A percentile compares a stretch with the other conserved stretches of the same genome.
phyloP scores from a whole-genome alignment of 2,888 invertebrate genomes.

The Alviniconcha strummeri region DNA sequence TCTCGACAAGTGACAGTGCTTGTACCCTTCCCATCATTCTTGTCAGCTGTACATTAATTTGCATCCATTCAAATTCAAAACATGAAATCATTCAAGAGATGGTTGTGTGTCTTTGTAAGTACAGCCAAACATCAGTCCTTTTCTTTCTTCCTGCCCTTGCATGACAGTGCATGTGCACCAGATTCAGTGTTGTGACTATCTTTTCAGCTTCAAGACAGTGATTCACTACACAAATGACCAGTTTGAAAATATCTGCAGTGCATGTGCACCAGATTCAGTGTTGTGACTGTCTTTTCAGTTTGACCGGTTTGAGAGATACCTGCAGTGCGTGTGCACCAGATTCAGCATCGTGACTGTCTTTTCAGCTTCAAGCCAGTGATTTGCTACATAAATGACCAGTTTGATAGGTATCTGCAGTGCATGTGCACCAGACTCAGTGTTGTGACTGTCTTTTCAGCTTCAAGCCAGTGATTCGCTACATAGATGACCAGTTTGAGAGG shows the following conservation, averaged over 20 bases:
- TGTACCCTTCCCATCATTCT: too few species aligned
- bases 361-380: slow-evolving; percentile 89
- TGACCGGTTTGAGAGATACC: background rate
- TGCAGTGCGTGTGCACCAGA: too few species aligned
- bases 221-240: slow-evolving; percentile 76
- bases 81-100: too few species aligned
- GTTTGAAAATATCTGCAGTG: too few species aligned
- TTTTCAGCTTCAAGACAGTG: slow-evolving; percentile 89
- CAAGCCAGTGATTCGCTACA: slow-evolving; percentile 94
- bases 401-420: slow-evolving; percentile 73
- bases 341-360: background rate
- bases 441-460: slow-evolving; percentile 79
- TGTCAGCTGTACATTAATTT: too few species aligned
- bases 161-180: slow-evolving; percentile 40
- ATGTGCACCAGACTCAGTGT: too few species aligned
- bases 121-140: too few species aligned
- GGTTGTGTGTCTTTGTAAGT: too few species aligned
- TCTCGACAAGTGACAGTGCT: too few species aligned
- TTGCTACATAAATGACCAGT: slow-evolving; percentile 87
- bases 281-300: background rate
- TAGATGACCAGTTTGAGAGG: slow-evolving; percentile 93
- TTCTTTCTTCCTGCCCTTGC: too few species aligned
- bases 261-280: background rate
- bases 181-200: background rate
- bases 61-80: too few species aligned